Evolutionary conservation across 1,140 invertebrate genomes (phyloP).

Genomic region (Lepidostoma basale): DNA sequence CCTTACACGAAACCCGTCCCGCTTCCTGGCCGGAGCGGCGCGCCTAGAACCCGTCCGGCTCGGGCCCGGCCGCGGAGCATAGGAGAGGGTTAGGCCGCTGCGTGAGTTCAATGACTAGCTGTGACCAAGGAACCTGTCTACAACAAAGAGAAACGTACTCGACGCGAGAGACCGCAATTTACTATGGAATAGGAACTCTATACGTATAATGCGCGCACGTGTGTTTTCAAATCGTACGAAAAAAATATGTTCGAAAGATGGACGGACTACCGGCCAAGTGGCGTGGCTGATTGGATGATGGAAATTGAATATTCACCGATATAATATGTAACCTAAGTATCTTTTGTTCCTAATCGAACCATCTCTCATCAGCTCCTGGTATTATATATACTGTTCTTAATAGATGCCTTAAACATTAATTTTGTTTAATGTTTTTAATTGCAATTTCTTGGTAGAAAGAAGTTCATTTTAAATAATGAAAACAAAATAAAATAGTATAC

Average conservation of each 20-base stretch:
- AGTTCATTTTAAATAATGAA: too few relatives aligned
- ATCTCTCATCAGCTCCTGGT: too few relatives aligned
- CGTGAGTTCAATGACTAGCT: slow-evolving; percentile 17
- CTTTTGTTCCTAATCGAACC: too few relatives aligned
- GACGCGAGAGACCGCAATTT: background rate
- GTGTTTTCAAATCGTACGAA: background rate
- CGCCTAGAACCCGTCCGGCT: background rate
- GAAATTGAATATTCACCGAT: background rate
- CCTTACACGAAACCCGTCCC: background rate
- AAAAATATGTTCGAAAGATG: background rate
- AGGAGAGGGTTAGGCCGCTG: background rate
- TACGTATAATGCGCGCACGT: background rate
- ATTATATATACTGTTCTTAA: too few relatives aligned
- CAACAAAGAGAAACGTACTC: background rate
- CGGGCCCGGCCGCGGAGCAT: background rate
- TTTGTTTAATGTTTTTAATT: too few relatives aligned
- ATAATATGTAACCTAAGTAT: too few relatives aligned
- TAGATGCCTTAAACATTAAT: too few relatives aligned
- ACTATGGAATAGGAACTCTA: background rate
- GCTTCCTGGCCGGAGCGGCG: background rate
- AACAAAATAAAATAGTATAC: too few relatives aligned
- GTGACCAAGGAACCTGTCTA: slow-evolving; percentile 5
- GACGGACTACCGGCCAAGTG: background rate
- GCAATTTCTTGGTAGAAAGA: too few relatives aligned
- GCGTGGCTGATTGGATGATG: background rate